A percentile compares a stretch with the other conserved stretches of the same genome.
Evolutionary conservation across 2,797 vertebrate genomes (phyloP).

Genomic region (Micrastur ruficollis): DNA sequence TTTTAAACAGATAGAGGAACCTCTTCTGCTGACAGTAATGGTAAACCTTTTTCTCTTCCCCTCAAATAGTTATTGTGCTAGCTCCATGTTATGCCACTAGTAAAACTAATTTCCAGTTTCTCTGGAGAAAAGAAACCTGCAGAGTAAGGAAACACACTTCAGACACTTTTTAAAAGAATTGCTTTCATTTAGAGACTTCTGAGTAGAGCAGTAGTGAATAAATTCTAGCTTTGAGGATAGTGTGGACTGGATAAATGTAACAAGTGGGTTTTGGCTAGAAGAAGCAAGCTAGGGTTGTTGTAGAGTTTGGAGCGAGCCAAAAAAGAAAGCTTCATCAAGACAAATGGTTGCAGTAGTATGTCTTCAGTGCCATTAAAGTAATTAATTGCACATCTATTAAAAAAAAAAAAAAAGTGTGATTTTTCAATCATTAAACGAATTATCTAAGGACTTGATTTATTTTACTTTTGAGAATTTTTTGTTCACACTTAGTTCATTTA

Average conservation of each 20-base stretch:
- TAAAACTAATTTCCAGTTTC: neutral
- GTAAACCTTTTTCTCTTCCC: neutral
- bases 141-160: neutral
- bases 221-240: neutral
- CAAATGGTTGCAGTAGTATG: neutral
- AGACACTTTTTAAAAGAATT: neutral
- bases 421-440: neutral
- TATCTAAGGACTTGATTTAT: neutral
- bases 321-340: neutral
- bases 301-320: neutral
- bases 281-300: neutral
- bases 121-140: neutral
- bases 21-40: neutral
- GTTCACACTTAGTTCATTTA: neutral
- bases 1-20: neutral
- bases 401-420: neutral
- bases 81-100: neutral
- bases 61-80: neutral
- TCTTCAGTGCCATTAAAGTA: neutral
- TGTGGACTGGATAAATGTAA: neutral
- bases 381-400: neutral
- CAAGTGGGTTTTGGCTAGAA: neutral
- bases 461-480: neutral
- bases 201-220: neutral
- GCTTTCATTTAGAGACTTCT: neutral